Evolutionary conservation across 2,797 vertebrate genomes (phyloP).

Genomic region (Girardinus metallicus): DNA sequence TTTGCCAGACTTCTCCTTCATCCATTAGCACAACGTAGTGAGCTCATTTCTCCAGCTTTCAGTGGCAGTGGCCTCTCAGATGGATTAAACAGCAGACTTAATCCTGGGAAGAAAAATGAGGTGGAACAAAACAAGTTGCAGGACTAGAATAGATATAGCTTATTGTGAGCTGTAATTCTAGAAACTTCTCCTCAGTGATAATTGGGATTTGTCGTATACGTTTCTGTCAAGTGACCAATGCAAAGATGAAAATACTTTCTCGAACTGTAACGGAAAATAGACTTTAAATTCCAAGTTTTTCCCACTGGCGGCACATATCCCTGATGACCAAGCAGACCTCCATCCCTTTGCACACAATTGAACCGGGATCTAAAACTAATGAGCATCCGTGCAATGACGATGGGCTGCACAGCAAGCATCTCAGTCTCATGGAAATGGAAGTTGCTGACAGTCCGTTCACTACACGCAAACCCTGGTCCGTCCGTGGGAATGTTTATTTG

Average conservation of each 20-base stretch:
- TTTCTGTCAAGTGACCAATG: not conserved
- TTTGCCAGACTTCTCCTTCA: conserved; percentile 54
- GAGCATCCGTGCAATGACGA: conserved; percentile 61
- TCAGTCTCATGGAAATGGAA: conserved; percentile 53
- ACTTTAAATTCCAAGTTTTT: not conserved
- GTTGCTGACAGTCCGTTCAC: conserved; percentile 55
- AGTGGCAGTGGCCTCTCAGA: conserved; percentile 54
- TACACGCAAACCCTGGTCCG: conserved; percentile 47
- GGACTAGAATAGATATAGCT: conserved; percentile 49
- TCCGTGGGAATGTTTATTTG: conserved; percentile 66
- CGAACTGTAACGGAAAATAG: not conserved
- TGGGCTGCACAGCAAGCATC: conserved; percentile 36
- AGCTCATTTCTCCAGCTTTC: conserved; percentile 71
- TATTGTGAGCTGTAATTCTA: conserved; percentile 17
- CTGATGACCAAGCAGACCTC: conserved; percentile 12
- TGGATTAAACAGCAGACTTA: conserved; percentile 58
- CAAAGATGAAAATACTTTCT: not conserved
- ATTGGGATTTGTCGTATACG: conserved; percentile 7
- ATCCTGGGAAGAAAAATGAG: conserved; percentile 60
- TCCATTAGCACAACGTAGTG: conserved; percentile 65
- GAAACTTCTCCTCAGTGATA: conserved; percentile 16
- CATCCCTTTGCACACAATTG: conserved; percentile 52
- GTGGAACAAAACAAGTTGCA: conserved; percentile 20
- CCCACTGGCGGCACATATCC: conserved; percentile 2
- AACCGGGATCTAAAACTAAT: conserved; percentile 58